Evolutionary conservation across 2,797 vertebrate genomes (phyloP).

Genomic region (Phalanger gymnotis): DNA sequence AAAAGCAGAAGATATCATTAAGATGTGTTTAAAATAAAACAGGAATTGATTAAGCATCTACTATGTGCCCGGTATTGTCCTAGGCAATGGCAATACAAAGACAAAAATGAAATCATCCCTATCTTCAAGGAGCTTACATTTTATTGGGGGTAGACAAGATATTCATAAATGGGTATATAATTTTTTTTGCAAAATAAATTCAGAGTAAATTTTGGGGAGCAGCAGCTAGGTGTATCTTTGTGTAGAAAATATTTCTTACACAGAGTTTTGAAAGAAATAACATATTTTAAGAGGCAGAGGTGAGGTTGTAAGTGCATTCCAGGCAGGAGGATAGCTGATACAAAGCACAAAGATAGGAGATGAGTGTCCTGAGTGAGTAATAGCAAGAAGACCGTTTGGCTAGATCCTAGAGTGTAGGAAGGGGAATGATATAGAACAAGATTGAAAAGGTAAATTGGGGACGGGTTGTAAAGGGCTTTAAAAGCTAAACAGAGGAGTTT

Average conservation of each 20-base stretch:
- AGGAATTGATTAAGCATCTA: neutral
- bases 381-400: neutral
- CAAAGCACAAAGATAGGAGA: neutral
- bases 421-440: neutral
- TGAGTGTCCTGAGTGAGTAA: neutral
- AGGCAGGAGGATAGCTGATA: neutral
- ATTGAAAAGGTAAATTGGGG: neutral
- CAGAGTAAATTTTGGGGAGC: neutral
- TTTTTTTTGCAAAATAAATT: neutral
- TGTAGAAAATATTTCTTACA: neutral
- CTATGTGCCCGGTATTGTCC: neutral
- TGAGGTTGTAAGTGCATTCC: neutral
- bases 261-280: neutral
- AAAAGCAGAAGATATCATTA: neutral
- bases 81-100: neutral
- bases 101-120: neutral
- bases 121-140: neutral
- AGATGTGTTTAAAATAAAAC: neutral
- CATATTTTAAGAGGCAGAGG: neutral
- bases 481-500: neutral
- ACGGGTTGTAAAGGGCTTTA: neutral
- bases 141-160: neutral
- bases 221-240: neutral
- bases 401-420: neutral
- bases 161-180: neutral